Evolutionary conservation across 2,797 vertebrate species (phyloP), one percentile per base, ranked within the genome.

Genomic region (Enteromius unitaeniatus): DNA sequence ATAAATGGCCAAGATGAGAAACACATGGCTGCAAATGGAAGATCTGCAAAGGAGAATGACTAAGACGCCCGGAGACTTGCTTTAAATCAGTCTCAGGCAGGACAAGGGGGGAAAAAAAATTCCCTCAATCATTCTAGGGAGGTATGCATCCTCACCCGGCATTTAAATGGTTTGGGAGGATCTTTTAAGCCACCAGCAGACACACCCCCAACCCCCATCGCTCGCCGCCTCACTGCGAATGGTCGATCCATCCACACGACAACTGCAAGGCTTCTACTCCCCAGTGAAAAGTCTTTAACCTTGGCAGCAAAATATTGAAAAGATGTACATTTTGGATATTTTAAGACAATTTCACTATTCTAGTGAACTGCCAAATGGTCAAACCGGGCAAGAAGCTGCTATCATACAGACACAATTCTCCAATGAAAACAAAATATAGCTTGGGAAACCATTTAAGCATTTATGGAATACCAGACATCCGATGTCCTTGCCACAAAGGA

Each of bases 1-100:
- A 91, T 89, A 91, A 90, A 86, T 47, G 89, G 81, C 81, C 85
- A 75, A 90, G 92, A 95, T 94, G 92, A 90, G 89, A 95, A 94
- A 92, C 95, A 96, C 92, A 95, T 96, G 94, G 89, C 78, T 75
- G 81, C 51, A 55, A 85, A 82, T 77, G 81, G 82, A 81, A 51
- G 83, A 65, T 55, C 37, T 19, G 58, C 51, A 79, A 28, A 45
- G 78, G 37, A 78, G 75, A 77, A 68, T 78, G 64, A 84, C 21
- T 77, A 62, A 81, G 65, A 77, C 64, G 79, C 76, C 49, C 55
- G 5, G 40, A 34, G 65, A 68, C 78, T 42, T 68, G 79, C 47
- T 64, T 49, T 67, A 78, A 86, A 86, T 83, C 78, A 37, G 31
- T 47, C 47, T 60, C 31, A 47, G 23, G 49, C 75, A 72, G 70